Evolutionary conservation across 2,888 invertebrate species (phyloP).

Genomic region (Chloroclystis v-ata): DNA sequence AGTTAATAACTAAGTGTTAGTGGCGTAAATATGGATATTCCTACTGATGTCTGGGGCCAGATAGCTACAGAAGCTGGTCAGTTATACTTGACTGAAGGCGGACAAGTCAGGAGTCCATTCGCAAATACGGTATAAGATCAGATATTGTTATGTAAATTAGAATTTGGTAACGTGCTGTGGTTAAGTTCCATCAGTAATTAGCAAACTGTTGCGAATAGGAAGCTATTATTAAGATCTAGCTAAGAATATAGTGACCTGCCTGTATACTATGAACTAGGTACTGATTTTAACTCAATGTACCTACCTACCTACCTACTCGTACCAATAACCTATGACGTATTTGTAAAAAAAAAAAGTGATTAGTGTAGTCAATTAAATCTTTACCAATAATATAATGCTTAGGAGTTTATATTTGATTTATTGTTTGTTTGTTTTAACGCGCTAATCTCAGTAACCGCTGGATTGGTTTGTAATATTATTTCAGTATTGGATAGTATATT

Average conservation of each 20-base stretch:
- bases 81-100: slow-evolving; percentile 89
- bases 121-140: slow-evolving; percentile 85
- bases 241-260: not conserved
- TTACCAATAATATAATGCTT: too few species aligned
- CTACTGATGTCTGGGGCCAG: slow-evolving; percentile 92
- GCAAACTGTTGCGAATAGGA: slow-evolving; percentile 1
- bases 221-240: not conserved
- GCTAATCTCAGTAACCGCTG: too few species aligned
- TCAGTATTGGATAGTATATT: too few species aligned
- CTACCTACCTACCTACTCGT: too few species aligned
- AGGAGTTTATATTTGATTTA: too few species aligned
- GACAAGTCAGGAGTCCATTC: slow-evolving; percentile 87
- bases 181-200: slow-evolving; percentile 11
- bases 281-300: too few species aligned
- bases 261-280: too few species aligned
- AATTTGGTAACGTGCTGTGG: slow-evolving; percentile 1
- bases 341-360: too few species aligned
- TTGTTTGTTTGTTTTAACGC: too few species aligned
- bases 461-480: too few species aligned
- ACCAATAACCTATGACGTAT: too few species aligned
- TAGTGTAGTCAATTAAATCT: too few species aligned
- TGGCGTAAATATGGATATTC: slow-evolving; percentile 79
- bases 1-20: slow-evolving; percentile 14
- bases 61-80: slow-evolving; percentile 91
- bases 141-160: slow-evolving; percentile 25